Conservation (phyloP, 2,113 vertebrate species). For the Tichodroma muraria region DNA sequence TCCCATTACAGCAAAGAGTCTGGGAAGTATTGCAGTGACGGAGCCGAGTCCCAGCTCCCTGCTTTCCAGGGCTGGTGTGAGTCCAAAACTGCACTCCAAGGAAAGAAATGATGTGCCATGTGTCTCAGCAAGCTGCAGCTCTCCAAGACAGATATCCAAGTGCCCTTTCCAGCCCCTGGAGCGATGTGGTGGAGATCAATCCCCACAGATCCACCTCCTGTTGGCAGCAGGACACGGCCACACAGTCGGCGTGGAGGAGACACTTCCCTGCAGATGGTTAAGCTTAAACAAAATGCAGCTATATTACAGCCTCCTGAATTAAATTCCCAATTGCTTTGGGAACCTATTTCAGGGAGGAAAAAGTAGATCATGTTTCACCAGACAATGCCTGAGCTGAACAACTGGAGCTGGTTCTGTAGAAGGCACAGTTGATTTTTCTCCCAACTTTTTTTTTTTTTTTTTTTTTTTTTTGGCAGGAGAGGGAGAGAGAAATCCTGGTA, state of each 20-base stretch:
- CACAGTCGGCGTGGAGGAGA: background rate
- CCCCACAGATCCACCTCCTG: background rate
- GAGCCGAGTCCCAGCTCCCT: background rate
- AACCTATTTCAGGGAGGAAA: conserved; percentile 19
- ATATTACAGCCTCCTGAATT: background rate
- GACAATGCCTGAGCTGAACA: background rate
- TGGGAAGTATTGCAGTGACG: background rate
- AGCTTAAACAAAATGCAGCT: conserved; percentile 30
- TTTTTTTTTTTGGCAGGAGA: background rate
- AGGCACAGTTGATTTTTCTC: background rate
- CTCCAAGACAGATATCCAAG: background rate
- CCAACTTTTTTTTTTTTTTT: background rate
- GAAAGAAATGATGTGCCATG: background rate
- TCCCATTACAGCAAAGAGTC: background rate
- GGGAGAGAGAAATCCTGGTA: background rate
- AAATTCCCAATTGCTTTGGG: conserved; percentile 5
- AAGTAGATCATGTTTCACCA: conserved; percentile 28
- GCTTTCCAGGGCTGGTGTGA: background rate
- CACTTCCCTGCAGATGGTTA: conserved; percentile 24
- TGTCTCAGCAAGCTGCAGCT: background rate
- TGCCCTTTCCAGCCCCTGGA: background rate
- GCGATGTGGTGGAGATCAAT: background rate
- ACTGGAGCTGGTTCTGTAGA: background rate
- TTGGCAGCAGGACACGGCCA: background rate
- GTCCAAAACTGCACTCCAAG: background rate